Evolutionary conservation across 37 sponge, comb jelly and placozoan species (phyloP), one percentile per base, ranked within the genome.

Genomic region (Chondrosia reniformis): DNA sequence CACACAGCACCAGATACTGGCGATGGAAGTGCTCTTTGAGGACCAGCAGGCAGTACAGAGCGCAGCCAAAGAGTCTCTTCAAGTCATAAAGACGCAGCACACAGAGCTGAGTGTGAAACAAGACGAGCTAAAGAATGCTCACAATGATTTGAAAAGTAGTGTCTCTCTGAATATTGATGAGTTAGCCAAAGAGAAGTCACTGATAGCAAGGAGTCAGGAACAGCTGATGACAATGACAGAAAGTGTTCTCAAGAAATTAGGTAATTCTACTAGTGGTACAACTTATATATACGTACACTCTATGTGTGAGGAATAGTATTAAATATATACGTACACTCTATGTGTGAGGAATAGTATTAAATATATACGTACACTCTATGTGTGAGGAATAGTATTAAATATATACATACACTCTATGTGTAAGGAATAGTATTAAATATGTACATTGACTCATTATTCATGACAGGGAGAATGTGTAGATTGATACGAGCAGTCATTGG

Each of bases 201-300:
- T 91, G 28, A 83, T 87, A 30, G 45, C 44, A 30, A 32, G 30
- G 7, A 79, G 91, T 33, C 88, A 87, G 77, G 41, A 84, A 27
- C 84, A 79, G 79, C 84, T 91, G 56, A 62, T 56, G 32, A 76
- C 79, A 24, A 84, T 87, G 84, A 91, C 91, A 43, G 52, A 79
- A 7, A 40, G 28, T 55, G 67, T 91, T 9, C 36, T 42, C 2
- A 25, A 63, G 54, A 82, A 84, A 55, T 75, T 91, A 46, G 81
- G 89, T 89, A 42, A 75, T 69, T 24, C n/a, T 57, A 19, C 31
- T 55, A 25, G 56, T 76, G 25, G 45, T 12, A 12, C 25, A n/a
- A n/a, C n/a, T n/a, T n/a, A n/a, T n/a, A n/a, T n/a, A n/a, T n/a
- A n/a, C n/a, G n/a, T n/a, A n/a, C n/a, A n/a, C n/a, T n/a, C n/a